Evolutionary conservation across 2,113 vertebrate genomes (phyloP), one percentile per base, ranked within the genome.

Genomic region (Chionodraco myersi): DNA sequence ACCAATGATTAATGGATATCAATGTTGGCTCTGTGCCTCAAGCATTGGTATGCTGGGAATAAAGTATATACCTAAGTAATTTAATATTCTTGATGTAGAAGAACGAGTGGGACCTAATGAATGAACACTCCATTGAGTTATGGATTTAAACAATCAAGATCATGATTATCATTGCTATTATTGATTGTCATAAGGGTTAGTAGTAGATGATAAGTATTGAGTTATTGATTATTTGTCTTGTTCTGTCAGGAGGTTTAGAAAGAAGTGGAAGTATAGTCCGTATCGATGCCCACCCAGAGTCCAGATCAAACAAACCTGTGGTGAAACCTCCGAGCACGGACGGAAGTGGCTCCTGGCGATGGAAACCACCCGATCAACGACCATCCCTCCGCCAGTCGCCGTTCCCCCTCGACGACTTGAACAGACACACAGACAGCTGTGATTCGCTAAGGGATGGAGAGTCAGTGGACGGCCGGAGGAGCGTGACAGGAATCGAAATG

Each of bases 331-430:
- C 97, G 0, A 97, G 94, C 72, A 97, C 95, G 0, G 97, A 98
- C 66, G 97, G 97, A 52, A 97, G 96, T 3, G 97, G 97, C 62
- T 98, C 97, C 4, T 99, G 97, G 97, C 95, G 97, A 69, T 99
- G 97, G 97, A 98, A 97, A 83, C 96, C 97, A 3, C 95, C 90
- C 1, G 93, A 97, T 0, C 96, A 96, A 66, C 96, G 97, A 65
- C 63, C 95, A n/a, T 97, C 95, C 45, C 94, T 98, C 18, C 95
- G 96, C 52, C 96, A 97, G 84, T 95, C 92, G 0, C 62, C 96
- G 0, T 98, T 97, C 0, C 94, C 95, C 92, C 94, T 97, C 75
- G 97, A 97, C 6, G 97, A 99, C 84, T 95, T 97, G 65, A 97
- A 96, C 91, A 94, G 96, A 86, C 96, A 97, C 94, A 96, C 96